Conservation (phyloP, 2,797 vertebrate genomes). For the Pseudomugil tenellus region DNA sequence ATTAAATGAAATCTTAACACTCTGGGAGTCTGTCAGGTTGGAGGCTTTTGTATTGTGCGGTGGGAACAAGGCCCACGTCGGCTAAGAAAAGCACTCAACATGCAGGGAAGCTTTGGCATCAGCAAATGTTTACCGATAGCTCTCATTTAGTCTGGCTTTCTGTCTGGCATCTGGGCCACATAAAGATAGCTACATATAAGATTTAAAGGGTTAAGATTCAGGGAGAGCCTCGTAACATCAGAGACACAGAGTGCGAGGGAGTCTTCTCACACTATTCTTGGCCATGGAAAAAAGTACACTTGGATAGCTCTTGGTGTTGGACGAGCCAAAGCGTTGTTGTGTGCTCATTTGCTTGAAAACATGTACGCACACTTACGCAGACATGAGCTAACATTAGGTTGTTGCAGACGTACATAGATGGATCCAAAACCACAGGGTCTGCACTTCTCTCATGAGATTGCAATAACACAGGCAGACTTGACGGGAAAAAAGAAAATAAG, state of each 20-base stretch:
- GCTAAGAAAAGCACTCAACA: constrained; percentile 68
- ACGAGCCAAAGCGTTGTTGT: constrained; percentile 75
- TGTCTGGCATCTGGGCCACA: constrained; percentile 38
- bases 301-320: constrained; percentile 62
- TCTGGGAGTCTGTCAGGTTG: constrained; percentile 56
- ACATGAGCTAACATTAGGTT: constrained; percentile 43
- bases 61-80: constrained; percentile 64
- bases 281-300: constrained; percentile 69
- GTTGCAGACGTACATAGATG: constrained; percentile 51
- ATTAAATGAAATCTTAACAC: constrained; percentile 68
- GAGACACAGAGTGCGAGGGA: constrained; percentile 58
- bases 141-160: constrained; percentile 54
- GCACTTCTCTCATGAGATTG: constrained; percentile 65
- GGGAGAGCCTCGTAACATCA: constrained; percentile 60
- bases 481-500: constrained; percentile 27
- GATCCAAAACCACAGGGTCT: constrained; percentile 68
- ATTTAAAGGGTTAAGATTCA: constrained; percentile 57
- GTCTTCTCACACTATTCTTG: constrained; percentile 72
- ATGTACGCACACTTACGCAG: constrained; percentile 36
- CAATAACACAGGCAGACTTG: constrained; percentile 58
- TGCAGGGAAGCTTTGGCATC: constrained; percentile 68
- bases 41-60: constrained; percentile 63
- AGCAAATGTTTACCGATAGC: constrained; percentile 40
- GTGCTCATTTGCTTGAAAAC: constrained; percentile 63
- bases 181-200: constrained; percentile 50